Evolutionary conservation across 2,797 vertebrate genomes (phyloP).

Genomic region (Triplophysa yarkandensis): DNA sequence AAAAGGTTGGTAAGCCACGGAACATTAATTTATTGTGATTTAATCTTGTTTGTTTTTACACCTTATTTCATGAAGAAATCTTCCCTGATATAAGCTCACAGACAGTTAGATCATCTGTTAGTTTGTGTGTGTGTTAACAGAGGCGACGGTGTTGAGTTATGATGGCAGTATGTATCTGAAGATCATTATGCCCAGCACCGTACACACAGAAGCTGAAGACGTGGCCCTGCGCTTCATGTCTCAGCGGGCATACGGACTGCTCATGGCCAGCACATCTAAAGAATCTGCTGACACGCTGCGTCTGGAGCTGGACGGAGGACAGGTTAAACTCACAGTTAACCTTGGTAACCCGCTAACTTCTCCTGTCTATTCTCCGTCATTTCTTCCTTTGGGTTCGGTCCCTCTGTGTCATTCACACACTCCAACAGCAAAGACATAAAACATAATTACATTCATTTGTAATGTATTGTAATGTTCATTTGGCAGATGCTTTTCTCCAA

Average conservation of each 20-base stretch:
- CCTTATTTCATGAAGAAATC: too few species aligned
- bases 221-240: constrained; percentile 94
- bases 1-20: too few species aligned
- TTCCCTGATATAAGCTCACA: too few species aligned
- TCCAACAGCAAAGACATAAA: constrained; percentile 21
- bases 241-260: constrained; percentile 90
- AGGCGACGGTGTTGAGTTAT: constrained; percentile 92
- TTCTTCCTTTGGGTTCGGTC: constrained; percentile 20
- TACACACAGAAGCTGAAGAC: constrained; percentile 94
- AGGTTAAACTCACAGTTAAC: constrained; percentile 92
- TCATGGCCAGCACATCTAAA: constrained; percentile 93
- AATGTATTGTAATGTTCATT: too few species aligned
- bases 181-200: constrained; percentile 84
- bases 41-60: too few species aligned
- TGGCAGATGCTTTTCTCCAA: too few species aligned
- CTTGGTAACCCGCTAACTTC: constrained; percentile 79
- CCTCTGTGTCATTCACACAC: constrained; percentile 29
- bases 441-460: too few species aligned
- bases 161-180: constrained; percentile 97
- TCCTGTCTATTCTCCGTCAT: constrained; percentile 33
- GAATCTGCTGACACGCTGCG: constrained; percentile 92
- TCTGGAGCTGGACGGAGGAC: constrained; percentile 91
- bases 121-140: constrained; percentile 62
- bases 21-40: too few species aligned
- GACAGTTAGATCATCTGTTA: background rate